A percentile compares a stretch with the other conserved stretches of the same genome.
These are phyloP conservation scores for Exephanes ischioxanthus DNA, from an alignment of 2,888 invertebrate species.

Conservation along the genomic window DNA sequence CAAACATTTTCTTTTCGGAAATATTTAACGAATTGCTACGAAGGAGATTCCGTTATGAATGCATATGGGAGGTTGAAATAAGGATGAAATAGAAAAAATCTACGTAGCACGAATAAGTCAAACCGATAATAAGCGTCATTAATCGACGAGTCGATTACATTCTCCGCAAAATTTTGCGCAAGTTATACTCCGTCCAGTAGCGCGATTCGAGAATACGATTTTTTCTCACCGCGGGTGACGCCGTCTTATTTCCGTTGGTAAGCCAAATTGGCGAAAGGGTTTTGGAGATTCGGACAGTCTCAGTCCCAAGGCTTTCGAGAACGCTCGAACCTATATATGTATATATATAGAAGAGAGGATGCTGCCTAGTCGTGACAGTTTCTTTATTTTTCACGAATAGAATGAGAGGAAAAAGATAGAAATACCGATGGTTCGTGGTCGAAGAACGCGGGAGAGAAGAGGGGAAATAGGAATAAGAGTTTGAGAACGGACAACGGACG, in stretches of 20 bases:
- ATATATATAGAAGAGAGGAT: slow-evolving; percentile 14
- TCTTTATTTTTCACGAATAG: slow-evolving; percentile 48
- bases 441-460: slow-evolving; percentile 40
- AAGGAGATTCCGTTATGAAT: background rate
- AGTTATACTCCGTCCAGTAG: background rate
- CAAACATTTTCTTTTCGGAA: background rate
- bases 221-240: background rate
- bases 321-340: background rate
- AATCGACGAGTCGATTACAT: no score
- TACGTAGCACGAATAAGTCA: no score
- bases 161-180: no score
- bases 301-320: slow-evolving; percentile 3
- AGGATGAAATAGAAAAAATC: background rate
- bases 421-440: slow-evolving; percentile 40
- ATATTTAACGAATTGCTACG: background rate
- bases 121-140: no score
- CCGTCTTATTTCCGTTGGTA: slow-evolving; percentile 19
- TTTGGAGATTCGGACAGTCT: slow-evolving; percentile 12
- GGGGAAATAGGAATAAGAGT: slow-evolving; percentile 21
- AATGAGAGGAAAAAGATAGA: slow-evolving; percentile 59
- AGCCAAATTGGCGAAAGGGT: slow-evolving; percentile 33
- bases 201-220: slow-evolving; percentile 16
- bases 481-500: slow-evolving; percentile 24
- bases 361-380: slow-evolving; percentile 29
- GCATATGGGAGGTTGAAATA: background rate